Base-by-base conservation (phyloP, 2,113 vertebrate genomes). In the Caracal caracal region DNA sequence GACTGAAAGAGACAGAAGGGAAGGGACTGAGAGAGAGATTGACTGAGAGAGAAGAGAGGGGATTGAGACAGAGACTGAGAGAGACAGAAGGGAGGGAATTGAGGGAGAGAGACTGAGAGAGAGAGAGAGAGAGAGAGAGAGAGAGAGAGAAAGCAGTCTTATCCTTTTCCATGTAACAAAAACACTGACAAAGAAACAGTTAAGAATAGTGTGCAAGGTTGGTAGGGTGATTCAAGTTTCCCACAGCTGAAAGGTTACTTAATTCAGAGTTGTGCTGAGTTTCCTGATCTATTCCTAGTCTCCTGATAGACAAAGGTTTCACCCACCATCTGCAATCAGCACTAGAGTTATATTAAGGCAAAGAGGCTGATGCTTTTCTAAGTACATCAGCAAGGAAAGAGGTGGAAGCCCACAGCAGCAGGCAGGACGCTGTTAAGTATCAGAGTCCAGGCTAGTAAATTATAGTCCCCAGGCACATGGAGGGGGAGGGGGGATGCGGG, bases 231-330 rank as follows among this genome's bases (percentile, higher is more conserved):
- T 97, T 98, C 96, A 96, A 95, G 61, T 96, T 78, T 97, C 85
- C 93, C 75, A 85, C 86, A 98, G 86, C 94, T 93, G 76, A 97
- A 97, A 97, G 91, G 95, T 98, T 97, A 91, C 89, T 97, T 94
- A 96, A 96, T 95, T 95, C 97, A 93, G 96, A 96, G 93, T 61
- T 95, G 83, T 92, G 87, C 92, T 96, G 95, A 97, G 82, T 92
- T 97, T 95, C 92, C 93, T 24, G 94, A 95, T 97, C 97, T 98
- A 96, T 97, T 97, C 93, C 95, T 94, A 97, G 97, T 88, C n/a
- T 88, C 80, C 90, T 93, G 93, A 97, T 81, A 98, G 97, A 97
- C 94, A 96, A 93, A 97, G 83, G 92, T 94, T 97, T 98, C 93
- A 97, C 96, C 97, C 95, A 95, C 96, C 93, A 90, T 93, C 89